A percentile compares a stretch with the other conserved stretches of the same genome.
Conservation (phyloP, 2,797 vertebrate genomes). For the Petrocephalus schoutedeni region DNA sequence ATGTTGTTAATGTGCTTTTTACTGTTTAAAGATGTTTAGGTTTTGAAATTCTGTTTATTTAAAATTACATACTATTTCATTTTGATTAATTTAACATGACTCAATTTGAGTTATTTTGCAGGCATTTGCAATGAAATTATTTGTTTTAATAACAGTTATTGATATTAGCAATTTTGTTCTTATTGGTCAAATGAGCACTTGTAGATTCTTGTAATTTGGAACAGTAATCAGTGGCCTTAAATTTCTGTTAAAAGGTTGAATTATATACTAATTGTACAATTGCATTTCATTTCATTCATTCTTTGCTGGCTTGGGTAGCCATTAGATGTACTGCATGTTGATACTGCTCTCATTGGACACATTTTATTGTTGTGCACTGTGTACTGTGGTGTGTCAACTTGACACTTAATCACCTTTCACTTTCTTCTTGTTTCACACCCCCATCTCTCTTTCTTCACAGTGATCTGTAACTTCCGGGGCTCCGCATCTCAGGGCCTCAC, state of each 20-base stretch:
- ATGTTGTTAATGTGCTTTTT: background rate
- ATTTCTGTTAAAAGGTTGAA: background rate
- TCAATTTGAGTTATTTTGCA: background rate
- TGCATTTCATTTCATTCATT: background rate
- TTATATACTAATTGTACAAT: background rate
- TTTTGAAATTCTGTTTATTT: background rate
- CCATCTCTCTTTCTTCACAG: constrained; percentile 1
- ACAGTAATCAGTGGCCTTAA: background rate
- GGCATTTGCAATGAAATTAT: background rate
- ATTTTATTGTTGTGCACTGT: no score
- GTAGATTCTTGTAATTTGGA: background rate
- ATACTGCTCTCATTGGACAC: background rate
- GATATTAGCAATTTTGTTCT: background rate
- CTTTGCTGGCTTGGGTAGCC: background rate
- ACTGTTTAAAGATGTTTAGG: background rate
- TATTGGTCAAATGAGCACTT: background rate
- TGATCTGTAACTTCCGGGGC: constrained; percentile 72
- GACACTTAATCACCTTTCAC: no score
- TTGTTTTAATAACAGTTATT: background rate
- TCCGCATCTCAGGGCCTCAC: constrained; percentile 78
- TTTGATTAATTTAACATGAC: background rate
- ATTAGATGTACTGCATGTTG: background rate
- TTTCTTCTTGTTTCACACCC: background rate
- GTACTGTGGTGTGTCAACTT: no score
- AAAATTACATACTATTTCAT: background rate